Percentiles rank a stretch among this genome's conserved stretches.
phyloP scores from a whole-genome alignment of 2,888 invertebrate genomes.

The Eupithecia tripunctaria region DNA sequence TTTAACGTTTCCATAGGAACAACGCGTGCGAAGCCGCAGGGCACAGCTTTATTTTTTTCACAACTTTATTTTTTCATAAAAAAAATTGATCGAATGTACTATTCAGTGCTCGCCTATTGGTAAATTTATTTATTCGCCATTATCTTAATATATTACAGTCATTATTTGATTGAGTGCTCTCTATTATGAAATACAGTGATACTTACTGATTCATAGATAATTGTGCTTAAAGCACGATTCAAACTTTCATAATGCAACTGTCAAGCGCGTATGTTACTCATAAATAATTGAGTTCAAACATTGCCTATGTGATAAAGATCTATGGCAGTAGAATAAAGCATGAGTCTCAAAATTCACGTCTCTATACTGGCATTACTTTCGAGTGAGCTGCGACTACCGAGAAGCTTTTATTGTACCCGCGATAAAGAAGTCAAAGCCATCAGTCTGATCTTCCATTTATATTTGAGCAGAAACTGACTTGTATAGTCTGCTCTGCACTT shows the following conservation, averaged over 20 bases:
- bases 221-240: conserved; percentile 52
- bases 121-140: neutral
- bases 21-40: too few relatives aligned
- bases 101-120: neutral
- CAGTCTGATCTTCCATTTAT: conserved; percentile 46
- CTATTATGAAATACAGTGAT: conserved; percentile 28
- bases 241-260: conserved; percentile 60
- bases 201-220: conserved; percentile 49
- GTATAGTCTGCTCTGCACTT: conserved; percentile 33
- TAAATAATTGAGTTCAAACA: conserved; percentile 72
- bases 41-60: too few relatives aligned
- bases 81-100: too few relatives aligned
- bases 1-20: too few relatives aligned
- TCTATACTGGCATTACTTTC: conserved; percentile 49
- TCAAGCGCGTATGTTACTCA: conserved; percentile 60
- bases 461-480: conserved; percentile 35
- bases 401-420: conserved; percentile 42
- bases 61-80: too few relatives aligned
- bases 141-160: conserved; percentile 3
- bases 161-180: conserved; percentile 30
- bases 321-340: conserved; percentile 54
- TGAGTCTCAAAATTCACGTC: conserved; percentile 51
- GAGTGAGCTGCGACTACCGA: conserved; percentile 55
- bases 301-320: conserved; percentile 64
- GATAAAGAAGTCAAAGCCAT: conserved; percentile 41